A percentile compares a stretch with the other conserved stretches of the same genome.
Conservation (phyloP, 1,140 invertebrate genomes). For the Leptestheria dahalacensis region DNA sequence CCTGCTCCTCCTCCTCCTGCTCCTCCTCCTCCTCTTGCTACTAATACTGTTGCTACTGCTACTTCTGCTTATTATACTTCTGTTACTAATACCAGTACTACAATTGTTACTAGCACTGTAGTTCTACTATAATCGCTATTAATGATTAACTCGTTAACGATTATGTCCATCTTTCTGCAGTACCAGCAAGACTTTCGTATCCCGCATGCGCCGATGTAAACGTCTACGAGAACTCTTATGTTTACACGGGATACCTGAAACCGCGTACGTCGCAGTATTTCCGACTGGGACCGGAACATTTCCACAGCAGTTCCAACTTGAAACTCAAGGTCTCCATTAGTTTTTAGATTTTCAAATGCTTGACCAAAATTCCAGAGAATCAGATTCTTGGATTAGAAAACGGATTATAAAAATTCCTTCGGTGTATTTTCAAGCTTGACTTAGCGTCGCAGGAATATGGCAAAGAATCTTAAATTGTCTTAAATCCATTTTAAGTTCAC, state of each 20-base stretch:
- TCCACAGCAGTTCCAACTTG: conserved; percentile 2
- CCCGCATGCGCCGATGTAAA: neutral
- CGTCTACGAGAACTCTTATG: neutral
- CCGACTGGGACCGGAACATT: conserved; percentile 9
- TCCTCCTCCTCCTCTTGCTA: neutral
- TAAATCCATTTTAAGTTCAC: too few relatives aligned
- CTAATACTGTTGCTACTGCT: neutral
- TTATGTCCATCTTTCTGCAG: too few relatives aligned
- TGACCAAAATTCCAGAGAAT: too few relatives aligned
- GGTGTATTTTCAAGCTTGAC: too few relatives aligned
- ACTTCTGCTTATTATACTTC: neutral
- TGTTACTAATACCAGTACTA: neutral
- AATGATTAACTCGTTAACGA: too few relatives aligned
- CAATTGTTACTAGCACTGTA: conserved; percentile 19
- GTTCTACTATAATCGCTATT: conserved; percentile 26
- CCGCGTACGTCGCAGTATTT: conserved; percentile 7
- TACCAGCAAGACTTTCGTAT: neutral
- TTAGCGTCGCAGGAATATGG: too few relatives aligned
- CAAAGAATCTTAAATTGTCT: too few relatives aligned
- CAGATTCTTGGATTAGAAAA: too few relatives aligned
- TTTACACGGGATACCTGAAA: conserved; percentile 3
- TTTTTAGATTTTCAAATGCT: too few relatives aligned
- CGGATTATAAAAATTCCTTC: too few relatives aligned
- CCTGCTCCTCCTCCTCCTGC: neutral
- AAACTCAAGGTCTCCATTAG: neutral